Evolutionary conservation across 2,797 vertebrate genomes (phyloP), one percentile per base, ranked within the genome.

Genomic region (Acanthurus leucopareius): DNA sequence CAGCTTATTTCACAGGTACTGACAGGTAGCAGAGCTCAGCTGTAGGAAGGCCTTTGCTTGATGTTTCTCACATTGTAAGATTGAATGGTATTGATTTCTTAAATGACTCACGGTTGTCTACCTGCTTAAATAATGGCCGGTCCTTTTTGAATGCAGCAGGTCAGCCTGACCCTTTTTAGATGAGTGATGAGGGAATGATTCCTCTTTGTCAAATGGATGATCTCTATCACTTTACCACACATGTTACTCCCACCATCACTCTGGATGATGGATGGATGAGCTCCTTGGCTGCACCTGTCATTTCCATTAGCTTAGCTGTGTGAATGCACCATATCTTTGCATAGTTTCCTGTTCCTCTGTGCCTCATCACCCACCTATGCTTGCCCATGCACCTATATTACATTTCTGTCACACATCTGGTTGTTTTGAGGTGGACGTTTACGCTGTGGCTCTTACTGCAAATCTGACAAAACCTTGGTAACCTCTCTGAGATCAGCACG

Each of bases 161-260:
- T 80, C 32, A 38, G 58, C 49, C 9, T 10, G 77, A 85, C 80
- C 79, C 61, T 79, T 62, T 52, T 82, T 71, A 53, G 73, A 87
- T 85, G 80, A 85, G 28, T 45, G 69, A 85, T 88, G 70, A 13
- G 49, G 69, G 56, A 74, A 48, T 10, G 5, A 74, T 86, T 72
- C 25, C 53, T 83, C 83, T 82, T 85, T 15, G 65, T 83, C 83
- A 49, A 32, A 65, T 72, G 71, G 69, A 79, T 65, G 82, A 82
- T 86, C 82, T 81, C 68, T 81, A 88, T 85, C 73, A 77, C 86
- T 93, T 90, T 82, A 82, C 83, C 85, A 83, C 79, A 79, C 72
- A 32, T 32, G 75, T 83, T 71, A 69, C 86, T 86, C 79, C 85
- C 65, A 14, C 74, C 51, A 56, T 61, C 64, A 61, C 73, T 68